Evolutionary conservation across 2,797 vertebrate genomes (phyloP), one percentile per base, ranked within the genome.

Genomic region (Naso thynnoides): DNA sequence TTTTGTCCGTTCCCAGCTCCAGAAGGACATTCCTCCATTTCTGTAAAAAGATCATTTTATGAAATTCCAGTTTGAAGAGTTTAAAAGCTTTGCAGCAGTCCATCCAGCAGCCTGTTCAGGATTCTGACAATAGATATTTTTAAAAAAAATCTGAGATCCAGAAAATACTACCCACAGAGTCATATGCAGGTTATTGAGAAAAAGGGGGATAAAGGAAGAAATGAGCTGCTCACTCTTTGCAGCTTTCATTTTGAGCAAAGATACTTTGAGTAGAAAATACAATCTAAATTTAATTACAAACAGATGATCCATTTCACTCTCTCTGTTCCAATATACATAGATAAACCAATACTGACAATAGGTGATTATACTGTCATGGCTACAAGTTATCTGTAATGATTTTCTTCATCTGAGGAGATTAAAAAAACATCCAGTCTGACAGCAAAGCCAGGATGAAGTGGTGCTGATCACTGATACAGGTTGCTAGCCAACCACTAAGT

Each of bases 401-500:
- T 67, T 70, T 39, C 44, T 36, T 24, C 60, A 67, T 19, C 0
- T 61, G 48, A 61, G 33, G 54, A 68, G 31, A 74, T 65, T 77
- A 73, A 33, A 75, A 65, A 79, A 63, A 67, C 71, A 64, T 80
- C 5, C 16, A 50, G 48, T 55, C 53, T 74, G 73, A 83, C 58
- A 57, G 77, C 26, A 47, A 47, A 57, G 73, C 68, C 66, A 52
- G 48, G 48, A 79, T 69, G 65, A 69, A 83, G 84, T 63, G 50
- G 13, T 8, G 56, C 6, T 70, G 66, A 83, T 62, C 73, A 38
- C 44, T 58, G 44, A 23, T 65, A 45, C 64, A 76, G 68, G 80
- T 84, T 88, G 83, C 76, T 85, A 80, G 50, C 62, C 74, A 85
- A 83, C 83, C 76, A 53, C 68, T 49, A 86, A 41, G 89, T 92